Percentiles rank a stretch among this genome's conserved stretches.
Conservation (phyloP, 2,797 vertebrate genomes). For the Lindbergichthys nudifrons region DNA sequence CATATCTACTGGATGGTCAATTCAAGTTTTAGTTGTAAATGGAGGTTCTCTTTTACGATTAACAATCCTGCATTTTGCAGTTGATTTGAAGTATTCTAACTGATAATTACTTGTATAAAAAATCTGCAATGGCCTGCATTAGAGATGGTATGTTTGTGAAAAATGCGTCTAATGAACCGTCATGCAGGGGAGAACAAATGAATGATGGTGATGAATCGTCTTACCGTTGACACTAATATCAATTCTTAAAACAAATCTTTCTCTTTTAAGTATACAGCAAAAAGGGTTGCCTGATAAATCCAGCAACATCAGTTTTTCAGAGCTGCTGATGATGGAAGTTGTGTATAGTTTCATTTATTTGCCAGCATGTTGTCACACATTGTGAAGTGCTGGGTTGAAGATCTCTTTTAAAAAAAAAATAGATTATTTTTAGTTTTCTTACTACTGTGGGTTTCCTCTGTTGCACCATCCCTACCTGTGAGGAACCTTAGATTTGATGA, state of each 20-base stretch:
- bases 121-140: not conserved
- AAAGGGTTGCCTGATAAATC: too few species aligned
- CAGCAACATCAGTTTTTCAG: too few species aligned
- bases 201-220: too few species aligned
- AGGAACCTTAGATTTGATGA: slow-evolving; percentile 2
- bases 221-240: too few species aligned
- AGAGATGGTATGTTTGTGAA: not conserved
- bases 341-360: too few species aligned
- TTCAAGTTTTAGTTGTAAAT: not conserved
- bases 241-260: too few species aligned
- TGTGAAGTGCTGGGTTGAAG: not conserved
- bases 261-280: too few species aligned
- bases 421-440: not conserved
- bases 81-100: not conserved
- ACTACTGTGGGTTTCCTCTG: not conserved
- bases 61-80: not conserved
- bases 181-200: too few species aligned
- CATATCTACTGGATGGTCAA: not conserved
- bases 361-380: too few species aligned
- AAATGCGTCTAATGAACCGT: too few species aligned
- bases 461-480: not conserved
- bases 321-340: too few species aligned
- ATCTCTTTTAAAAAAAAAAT: not conserved
- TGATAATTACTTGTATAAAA: not conserved
- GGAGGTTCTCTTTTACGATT: not conserved